Percentiles rank a stretch among this genome's conserved stretches.
Conservation (phyloP, 2,113 vertebrate species). For the Isurus oxyrinchus region DNA sequence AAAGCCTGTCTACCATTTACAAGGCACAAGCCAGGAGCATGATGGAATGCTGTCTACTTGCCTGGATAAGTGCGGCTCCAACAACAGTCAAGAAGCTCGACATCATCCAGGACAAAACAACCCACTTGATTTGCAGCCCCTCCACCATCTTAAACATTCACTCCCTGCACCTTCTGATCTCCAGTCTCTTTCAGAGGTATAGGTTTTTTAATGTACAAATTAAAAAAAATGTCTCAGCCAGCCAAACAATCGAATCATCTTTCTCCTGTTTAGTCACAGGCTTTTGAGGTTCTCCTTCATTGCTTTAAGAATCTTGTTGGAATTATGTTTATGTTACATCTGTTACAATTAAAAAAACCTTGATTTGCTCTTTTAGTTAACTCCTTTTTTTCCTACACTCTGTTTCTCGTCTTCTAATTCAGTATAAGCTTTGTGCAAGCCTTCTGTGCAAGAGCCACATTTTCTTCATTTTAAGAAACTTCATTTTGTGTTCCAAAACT, state of each 20-base stretch:
- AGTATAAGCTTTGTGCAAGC: background rate
- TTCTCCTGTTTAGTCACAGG: background rate
- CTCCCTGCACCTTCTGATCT: too few species aligned
- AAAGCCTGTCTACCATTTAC: too few species aligned
- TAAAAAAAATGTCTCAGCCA: background rate
- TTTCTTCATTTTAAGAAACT: background rate
- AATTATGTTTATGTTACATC: background rate
- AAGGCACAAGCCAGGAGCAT: too few species aligned
- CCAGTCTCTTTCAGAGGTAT: background rate
- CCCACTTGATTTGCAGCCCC: too few species aligned
- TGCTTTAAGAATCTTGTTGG: background rate
- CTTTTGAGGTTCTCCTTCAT: background rate
- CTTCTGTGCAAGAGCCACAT: background rate
- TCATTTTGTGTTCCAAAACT: background rate
- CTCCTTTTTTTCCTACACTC: background rate
- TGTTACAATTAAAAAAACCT: too few species aligned
- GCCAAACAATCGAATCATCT: background rate
- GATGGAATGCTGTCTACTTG: too few species aligned
- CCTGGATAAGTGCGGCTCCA: too few species aligned
- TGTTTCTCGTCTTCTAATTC: background rate
- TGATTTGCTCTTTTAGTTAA: background rate
- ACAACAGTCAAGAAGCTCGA: too few species aligned
- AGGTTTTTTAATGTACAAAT: background rate
- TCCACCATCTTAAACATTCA: too few species aligned
- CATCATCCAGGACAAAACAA: too few species aligned